Evolutionary conservation across 2,888 invertebrate species (phyloP).

Genomic region (Augochlorella aurata): DNA sequence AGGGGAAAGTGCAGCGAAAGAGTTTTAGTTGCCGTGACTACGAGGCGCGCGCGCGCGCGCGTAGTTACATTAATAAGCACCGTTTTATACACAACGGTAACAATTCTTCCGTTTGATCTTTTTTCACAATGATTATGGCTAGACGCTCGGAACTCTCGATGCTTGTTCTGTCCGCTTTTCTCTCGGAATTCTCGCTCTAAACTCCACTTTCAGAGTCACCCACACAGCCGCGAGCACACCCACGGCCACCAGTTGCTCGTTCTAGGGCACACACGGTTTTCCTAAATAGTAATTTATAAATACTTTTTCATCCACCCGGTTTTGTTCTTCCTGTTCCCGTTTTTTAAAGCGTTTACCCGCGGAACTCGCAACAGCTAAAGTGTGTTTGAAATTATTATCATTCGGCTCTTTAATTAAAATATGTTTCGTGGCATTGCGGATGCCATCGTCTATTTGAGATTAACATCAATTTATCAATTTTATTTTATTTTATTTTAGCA

Average conservation of each 20-base stretch:
- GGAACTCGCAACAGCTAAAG: neutral
- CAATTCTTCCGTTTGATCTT: conserved; percentile 13
- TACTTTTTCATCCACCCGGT: neutral
- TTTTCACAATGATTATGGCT: conserved; percentile 13
- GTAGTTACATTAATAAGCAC: conserved; percentile 12
- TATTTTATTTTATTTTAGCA: too few relatives aligned
- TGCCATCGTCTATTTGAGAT: too few relatives aligned
- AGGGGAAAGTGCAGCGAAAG: neutral
- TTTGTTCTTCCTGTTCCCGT: neutral
- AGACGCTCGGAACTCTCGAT: conserved; percentile 12
- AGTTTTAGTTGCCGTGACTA: neutral
- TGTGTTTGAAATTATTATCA: neutral
- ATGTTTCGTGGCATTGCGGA: too few relatives aligned
- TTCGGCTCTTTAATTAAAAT: too few relatives aligned
- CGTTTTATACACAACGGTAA: conserved; percentile 3
- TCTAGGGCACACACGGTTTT: conserved; percentile 6
- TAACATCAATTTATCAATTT: too few relatives aligned
- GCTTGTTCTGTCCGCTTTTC: conserved; percentile 3
- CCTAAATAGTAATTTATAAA: conserved; percentile 18
- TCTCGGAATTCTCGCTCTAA: conserved; percentile 4
- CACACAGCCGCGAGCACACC: neutral
- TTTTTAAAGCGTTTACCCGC: neutral
- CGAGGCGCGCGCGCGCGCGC: neutral
- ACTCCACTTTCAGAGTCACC: conserved; percentile 12
- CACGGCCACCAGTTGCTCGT: conserved; percentile 15